Percentiles rank a stretch among this genome's conserved stretches.
Conservation (phyloP, 64 coral and sea anemone genomes). For the Pocillopora damicornis region DNA sequence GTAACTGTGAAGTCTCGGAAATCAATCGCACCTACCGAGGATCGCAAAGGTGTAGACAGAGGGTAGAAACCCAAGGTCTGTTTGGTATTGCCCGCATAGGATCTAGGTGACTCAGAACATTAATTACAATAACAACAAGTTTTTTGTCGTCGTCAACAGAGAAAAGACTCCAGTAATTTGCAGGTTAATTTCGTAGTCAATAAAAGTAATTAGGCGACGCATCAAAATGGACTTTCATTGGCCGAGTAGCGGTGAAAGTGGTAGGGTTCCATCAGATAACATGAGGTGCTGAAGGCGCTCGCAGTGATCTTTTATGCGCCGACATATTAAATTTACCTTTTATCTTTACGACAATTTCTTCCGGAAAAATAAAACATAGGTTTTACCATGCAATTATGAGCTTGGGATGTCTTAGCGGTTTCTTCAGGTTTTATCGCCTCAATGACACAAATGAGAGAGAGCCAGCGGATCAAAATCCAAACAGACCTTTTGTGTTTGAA, state of each 20-base stretch:
- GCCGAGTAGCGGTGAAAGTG: neutral
- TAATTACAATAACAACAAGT: conserved; percentile 11
- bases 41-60: no score
- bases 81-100: neutral
- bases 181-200: conserved; percentile 17
- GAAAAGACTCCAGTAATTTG: conserved; percentile 24
- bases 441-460: neutral
- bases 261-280: conserved; percentile 6
- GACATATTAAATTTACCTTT: conserved; percentile 30
- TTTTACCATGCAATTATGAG: neutral
- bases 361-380: conserved; percentile 15
- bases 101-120: neutral
- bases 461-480: neutral
- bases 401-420: conserved; percentile 28
- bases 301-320: neutral
- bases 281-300: neutral
- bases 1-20: neutral
- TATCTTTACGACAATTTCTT: neutral
- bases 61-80: neutral
- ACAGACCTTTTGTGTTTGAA: neutral
- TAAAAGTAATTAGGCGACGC: conserved; percentile 14
- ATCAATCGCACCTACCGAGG: neutral
- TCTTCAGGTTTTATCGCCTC: neutral
- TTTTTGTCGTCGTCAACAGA: conserved; percentile 6
- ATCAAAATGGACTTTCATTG: conserved; percentile 23